phyloP scores from a whole-genome alignment of 2,888 invertebrate species.

The Nomada flava region DNA sequence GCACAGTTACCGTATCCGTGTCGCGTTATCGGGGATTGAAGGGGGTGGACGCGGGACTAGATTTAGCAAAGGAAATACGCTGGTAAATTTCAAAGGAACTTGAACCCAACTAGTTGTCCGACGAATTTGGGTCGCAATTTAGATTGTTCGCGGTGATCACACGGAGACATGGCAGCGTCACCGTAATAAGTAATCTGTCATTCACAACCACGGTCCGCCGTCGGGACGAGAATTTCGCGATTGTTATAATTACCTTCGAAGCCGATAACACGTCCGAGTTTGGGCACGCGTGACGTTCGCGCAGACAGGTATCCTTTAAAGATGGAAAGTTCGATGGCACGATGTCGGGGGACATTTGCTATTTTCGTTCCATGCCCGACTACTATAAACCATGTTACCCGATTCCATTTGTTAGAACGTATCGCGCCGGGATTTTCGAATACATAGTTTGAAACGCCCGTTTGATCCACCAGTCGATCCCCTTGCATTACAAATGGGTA shows the following conservation, averaged over 20 bases:
- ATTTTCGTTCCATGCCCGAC: not conserved
- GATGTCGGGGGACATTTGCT: not conserved
- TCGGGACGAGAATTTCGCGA: constrained; percentile 21
- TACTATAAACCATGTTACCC: constrained; percentile 12
- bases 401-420: constrained; percentile 26
- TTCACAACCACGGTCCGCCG: constrained; percentile 23
- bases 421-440: constrained; percentile 33
- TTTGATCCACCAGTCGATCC: constrained; percentile 35
- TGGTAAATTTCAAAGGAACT: constrained; percentile 52
- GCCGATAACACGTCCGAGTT: not conserved
- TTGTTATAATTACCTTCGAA: constrained; percentile 31
- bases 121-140: constrained; percentile 50
- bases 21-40: constrained; percentile 16
- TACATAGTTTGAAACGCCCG: constrained; percentile 26
- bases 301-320: constrained; percentile 8
- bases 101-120: constrained; percentile 36
- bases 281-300: not conserved
- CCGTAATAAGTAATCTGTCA: constrained; percentile 53
- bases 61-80: constrained; percentile 47
- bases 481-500: constrained; percentile 34
- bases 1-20: not conserved
- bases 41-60: not conserved
- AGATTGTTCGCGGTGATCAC: constrained; percentile 37
- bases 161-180: constrained; percentile 9
- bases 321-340: constrained; percentile 18